Evolutionary conservation across 2,113 vertebrate species (phyloP).

Genomic region (Anser cygnoides): DNA sequence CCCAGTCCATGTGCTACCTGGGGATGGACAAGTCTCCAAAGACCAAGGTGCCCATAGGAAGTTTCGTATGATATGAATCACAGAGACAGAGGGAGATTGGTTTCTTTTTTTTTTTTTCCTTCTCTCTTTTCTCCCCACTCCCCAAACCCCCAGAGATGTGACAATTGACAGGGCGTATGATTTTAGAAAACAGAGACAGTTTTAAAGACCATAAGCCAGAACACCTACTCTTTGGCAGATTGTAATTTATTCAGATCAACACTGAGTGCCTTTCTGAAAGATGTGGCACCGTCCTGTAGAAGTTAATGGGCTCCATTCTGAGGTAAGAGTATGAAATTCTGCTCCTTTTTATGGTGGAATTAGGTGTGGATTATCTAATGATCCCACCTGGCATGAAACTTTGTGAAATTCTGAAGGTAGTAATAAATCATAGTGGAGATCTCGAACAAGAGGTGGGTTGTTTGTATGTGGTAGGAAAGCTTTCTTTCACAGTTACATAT

Average conservation of each 20-base stretch:
- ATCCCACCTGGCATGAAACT: not conserved
- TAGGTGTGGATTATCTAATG: not conserved
- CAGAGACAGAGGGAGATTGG: not conserved
- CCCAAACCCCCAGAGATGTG: not conserved
- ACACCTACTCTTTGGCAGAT: not conserved
- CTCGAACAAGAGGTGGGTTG: not conserved
- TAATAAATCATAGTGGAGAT: not conserved
- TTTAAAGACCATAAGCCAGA: not conserved
- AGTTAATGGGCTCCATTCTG: not conserved
- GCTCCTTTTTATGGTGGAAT: not conserved
- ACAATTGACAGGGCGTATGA: not conserved
- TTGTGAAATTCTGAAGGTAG: not conserved
- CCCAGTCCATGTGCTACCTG: rapidly evolving
- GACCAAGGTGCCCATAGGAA: not conserved
- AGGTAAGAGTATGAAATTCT: not conserved
- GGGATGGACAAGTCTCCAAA: not conserved
- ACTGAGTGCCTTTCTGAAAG: not conserved
- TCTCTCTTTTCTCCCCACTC: too few relatives aligned
- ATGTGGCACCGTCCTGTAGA: not conserved
- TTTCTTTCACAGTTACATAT: not conserved
- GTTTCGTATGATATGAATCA: not conserved
- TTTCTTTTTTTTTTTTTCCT: not conserved
- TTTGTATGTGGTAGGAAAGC: not conserved
- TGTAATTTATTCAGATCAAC: not conserved
- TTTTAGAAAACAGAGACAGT: not conserved